Conservation (phyloP, 2,888 invertebrate genomes). For the Ephialtes manifestator region DNA sequence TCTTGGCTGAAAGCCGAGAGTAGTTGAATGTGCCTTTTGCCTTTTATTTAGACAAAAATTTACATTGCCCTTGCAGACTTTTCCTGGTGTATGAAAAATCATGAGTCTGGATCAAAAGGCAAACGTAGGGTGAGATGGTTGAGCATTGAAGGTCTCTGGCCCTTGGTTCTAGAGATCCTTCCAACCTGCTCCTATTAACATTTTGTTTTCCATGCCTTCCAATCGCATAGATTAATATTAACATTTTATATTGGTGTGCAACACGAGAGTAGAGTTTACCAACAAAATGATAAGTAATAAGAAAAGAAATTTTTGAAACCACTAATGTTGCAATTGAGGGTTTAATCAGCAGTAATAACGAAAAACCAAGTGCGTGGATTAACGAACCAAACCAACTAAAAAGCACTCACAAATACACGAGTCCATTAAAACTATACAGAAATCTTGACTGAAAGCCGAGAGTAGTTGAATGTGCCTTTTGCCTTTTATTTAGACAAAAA, state of each 20-base stretch:
- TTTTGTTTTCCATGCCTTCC: too few relatives aligned
- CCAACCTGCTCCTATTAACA: conserved; percentile 45
- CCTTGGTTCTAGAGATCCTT: conserved; percentile 4
- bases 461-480: conserved; percentile 13
- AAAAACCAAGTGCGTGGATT: background rate
- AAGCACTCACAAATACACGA: background rate
- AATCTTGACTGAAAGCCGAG: conserved; percentile 2
- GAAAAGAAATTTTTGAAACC: background rate
- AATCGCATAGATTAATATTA: too few relatives aligned
- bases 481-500: background rate
- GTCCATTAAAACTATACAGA: conserved; percentile 12
- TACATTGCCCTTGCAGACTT: background rate
- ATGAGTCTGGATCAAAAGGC: conserved; percentile 59
- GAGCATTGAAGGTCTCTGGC: conserved; percentile 27
- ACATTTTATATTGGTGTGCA: too few relatives aligned
- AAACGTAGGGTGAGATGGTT: conserved; percentile 16
- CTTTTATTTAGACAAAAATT: background rate
- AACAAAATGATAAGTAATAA: background rate
- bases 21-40: conserved; percentile 16
- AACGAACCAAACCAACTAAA: conserved; percentile 9
- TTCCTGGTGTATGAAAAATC: conserved; percentile 56
- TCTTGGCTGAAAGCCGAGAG: background rate
- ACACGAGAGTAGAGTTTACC: too few relatives aligned
- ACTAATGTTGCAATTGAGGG: too few relatives aligned
- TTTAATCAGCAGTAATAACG: too few relatives aligned